These are phyloP conservation scores for Synergus itoensis DNA, from an alignment of 2,888 invertebrate genomes.

Conservation along the genomic window DNA sequence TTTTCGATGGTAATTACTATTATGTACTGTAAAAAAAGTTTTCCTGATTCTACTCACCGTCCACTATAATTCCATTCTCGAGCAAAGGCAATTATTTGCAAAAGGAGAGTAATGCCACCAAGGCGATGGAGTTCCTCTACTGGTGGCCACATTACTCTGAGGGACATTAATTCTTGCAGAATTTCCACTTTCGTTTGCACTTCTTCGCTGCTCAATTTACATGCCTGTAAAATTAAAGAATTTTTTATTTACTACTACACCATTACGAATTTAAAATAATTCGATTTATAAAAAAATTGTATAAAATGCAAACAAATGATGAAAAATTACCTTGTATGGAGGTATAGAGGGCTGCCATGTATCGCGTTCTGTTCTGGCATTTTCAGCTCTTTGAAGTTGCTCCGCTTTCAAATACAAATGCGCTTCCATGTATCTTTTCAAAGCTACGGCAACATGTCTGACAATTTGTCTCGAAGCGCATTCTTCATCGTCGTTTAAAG, in stretches of 20 bases:
- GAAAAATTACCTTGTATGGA: slow-evolving; percentile 77
- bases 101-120: slow-evolving; percentile 89
- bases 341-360: slow-evolving; percentile 75
- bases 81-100: slow-evolving; percentile 92
- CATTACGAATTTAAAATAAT: background rate
- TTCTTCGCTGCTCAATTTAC: slow-evolving; percentile 85
- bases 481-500: slow-evolving; percentile 90
- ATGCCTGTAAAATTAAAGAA: slow-evolving; percentile 70
- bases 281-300: background rate
- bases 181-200: slow-evolving; percentile 92
- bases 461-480: slow-evolving; percentile 95
- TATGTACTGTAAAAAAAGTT: slow-evolving; percentile 22
- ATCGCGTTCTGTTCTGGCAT: slow-evolving; percentile 74
- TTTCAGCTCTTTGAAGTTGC: slow-evolving; percentile 82
- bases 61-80: slow-evolving; percentile 96
- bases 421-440: slow-evolving; percentile 94
- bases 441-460: slow-evolving; percentile 92
- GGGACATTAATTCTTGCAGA: slow-evolving; percentile 87
- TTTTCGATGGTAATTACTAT: slow-evolving; percentile 1
- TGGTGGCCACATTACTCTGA: slow-evolving; percentile 90
- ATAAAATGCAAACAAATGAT: background rate
- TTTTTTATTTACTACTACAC: background rate
- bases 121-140: slow-evolving; percentile 92
- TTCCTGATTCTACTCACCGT: slow-evolving; percentile 78
- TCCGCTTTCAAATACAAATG: slow-evolving; percentile 91